Evolutionary conservation across 2,888 invertebrate genomes (phyloP), one percentile per base, ranked within the genome.

Genomic region (Esperia sulphurella): DNA sequence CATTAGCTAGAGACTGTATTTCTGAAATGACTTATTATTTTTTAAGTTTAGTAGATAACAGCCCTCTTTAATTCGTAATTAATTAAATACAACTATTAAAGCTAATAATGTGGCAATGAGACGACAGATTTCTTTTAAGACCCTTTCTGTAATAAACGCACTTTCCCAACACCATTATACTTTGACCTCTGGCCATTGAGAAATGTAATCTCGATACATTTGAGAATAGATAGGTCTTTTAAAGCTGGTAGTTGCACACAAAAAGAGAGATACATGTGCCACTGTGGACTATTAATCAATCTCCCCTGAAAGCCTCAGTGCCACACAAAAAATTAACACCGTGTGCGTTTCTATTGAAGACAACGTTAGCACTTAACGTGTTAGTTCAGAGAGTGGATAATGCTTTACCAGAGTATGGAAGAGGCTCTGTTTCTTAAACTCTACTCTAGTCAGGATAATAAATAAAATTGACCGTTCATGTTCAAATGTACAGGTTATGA

Each of bases 281-380:
- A 67, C 71, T 68, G 63, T 57, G 63, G 71, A 75, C 80, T 77
- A 84, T 84, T 83, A 83, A 84, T 84, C 83, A 83, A 73, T 69
- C 79, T 76, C 75, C 68, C 71, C 78, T 78, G 81, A 83, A 83
- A 83, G 82, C 78, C 79, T 80, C 68, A 63, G 70, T 64, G 69
- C 71, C 73, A 71, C 71, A 75, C 78, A 83, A 83, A 81, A 55
- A 58, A 63, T 54, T 65, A 63, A 63, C 65, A 59, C 59, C 51
- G 43, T 54, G 43, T 54, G 51, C 59, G 51, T 54, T 61, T 59
- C 54, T 55, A 56, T 56, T 50, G 52, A 48, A 40, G 43, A 51
- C 48, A 48, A 43, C 14, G 46, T 31, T 42, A 51, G 51, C 48
- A 46, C 48, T 48, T 45, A 46, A 43, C 42, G 48, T 48, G 48